Evolutionary conservation across 2,888 invertebrate species (phyloP).

Genomic region (Platypus cylindrus): DNA sequence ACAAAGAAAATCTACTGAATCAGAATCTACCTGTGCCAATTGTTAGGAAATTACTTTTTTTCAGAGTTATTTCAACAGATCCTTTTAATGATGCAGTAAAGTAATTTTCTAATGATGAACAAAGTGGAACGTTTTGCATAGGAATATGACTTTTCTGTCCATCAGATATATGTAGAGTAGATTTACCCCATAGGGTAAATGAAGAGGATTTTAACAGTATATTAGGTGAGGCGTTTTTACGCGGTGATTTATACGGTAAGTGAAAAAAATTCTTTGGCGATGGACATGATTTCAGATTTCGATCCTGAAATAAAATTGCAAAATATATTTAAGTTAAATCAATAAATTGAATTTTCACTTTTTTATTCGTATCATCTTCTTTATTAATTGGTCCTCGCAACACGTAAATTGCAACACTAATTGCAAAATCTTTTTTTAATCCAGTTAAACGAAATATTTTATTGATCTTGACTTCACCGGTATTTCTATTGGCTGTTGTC

Average conservation of each 20-base stretch:
- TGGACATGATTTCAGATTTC: constrained; percentile 12
- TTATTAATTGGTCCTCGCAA: constrained; percentile 12
- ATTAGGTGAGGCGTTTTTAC: constrained; percentile 4
- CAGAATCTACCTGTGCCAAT: constrained; percentile 14
- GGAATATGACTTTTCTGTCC: constrained; percentile 11
- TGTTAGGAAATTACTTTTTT: constrained; percentile 17
- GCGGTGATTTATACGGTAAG: constrained; percentile 9
- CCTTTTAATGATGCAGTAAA: constrained; percentile 13
- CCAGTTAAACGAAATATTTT: constrained; percentile 14
- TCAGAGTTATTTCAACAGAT: constrained; percentile 14
- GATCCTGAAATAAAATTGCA: constrained; percentile 6
- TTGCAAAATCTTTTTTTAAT: constrained; percentile 16
- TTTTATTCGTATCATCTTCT: constrained; percentile 8
- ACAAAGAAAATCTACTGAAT: background rate
- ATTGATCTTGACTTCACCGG: constrained; percentile 8
- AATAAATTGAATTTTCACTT: constrained; percentile 11
- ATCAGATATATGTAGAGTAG: constrained; percentile 13
- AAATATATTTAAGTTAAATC: constrained; percentile 2
- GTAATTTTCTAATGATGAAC: constrained; percentile 11
- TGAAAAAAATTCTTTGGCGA: constrained; percentile 18
- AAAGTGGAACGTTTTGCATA: constrained; percentile 12
- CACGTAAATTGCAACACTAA: constrained; percentile 17
- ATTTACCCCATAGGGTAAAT: constrained; percentile 16
- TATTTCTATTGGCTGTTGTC: constrained; percentile 9
- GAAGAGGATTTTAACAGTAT: constrained; percentile 17